Base-by-base conservation (phyloP, 2,797 vertebrate species). In the Scarus forsteni region DNA sequence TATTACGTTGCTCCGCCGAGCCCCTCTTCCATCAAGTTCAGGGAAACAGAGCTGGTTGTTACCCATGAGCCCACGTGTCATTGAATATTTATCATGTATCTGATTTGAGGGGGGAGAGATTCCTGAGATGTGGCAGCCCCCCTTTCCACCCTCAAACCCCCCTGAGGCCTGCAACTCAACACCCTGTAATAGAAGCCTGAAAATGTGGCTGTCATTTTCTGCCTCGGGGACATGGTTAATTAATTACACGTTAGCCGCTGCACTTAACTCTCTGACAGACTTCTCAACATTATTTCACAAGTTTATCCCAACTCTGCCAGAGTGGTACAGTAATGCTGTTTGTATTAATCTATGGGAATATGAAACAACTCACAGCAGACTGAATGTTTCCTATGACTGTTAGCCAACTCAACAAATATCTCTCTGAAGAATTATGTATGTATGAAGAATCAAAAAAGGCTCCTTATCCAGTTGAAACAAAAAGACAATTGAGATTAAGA, bases 61-160 rank as follows among this genome's bases (percentile, higher is more conserved):
- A 82, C 92, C 92, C 91, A 93, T 86, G 89, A 93, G 90, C 92
- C 92, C 83, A 77, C 72, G 79, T 79, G 88, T 91, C 92, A 93
- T 92, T 93, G 93, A 94, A 94, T 94, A 93, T 94, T 94, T 93
- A 93, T 93, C 89, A 94, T 84, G 89, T 92, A 89, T 89, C 87
- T 92, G 88, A 93, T 92, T 93, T 93, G 86, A 90, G 87, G 77
- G 85, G 27, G 77, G 88, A 89, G 90, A 82, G 88, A 88, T 93
- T 93, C 86, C 90, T 83, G 88, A 85, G 89, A 88, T 83, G 85
- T 83, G 80, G 80, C 75, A 67, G 76, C 59, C 60, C 83, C 89
- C 83, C 36, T 14, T 10, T 10, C 51, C 70, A 34, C 58, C 75
- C 10, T 18, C 75, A 85, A 44, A 13, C 3, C 18, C 18, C 85